Base-by-base conservation (phyloP, 2,888 invertebrate genomes). In the Eupithecia pulchellata region DNA sequence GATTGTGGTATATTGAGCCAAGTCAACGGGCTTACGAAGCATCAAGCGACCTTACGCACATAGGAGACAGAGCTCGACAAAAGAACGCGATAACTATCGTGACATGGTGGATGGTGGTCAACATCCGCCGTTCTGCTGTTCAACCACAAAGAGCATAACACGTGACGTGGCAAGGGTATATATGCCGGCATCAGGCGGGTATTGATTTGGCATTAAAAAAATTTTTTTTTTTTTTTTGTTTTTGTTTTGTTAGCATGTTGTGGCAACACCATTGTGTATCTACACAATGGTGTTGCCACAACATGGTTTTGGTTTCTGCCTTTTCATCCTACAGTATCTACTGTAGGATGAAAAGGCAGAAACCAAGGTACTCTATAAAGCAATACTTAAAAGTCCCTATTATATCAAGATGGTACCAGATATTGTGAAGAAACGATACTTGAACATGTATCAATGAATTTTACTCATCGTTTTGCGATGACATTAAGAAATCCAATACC, bases 311-410 rank as follows among this genome's bases (percentile, higher is more conserved):
- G 70, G 42, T 62, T 65, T 14, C n/a, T 14, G 62, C 32, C 62
- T 36, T 55, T 65, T 52, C 47, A 65, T 65, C 64, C 39, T 29
- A 36, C 20, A 30, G 47, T 30, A 64, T 63, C 52, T 65, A 36
- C 39, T 36, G 20, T 42, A 27, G 39, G 66, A 66, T 66, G 34
- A 58, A 66, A 58, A 47, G 60, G 39, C 60, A 14, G 20, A 9
- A 67, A 61, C 55, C 71, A 71, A 30, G 71, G 71, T 34, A 36
- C 3, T 9, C 11, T 25, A 65, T 65, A 39, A 30, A 30, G 66
- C 25, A 67, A 71, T 66, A 57, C 55, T 29, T 69, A 42, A 42
- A 69, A 63, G 34, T 58, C 32, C 57, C 57, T 64, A 64, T 63
- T 64, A 64, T 55, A 60, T 52, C 17, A 62, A 61, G 65, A 39